Conservation (phyloP, 2,113 vertebrate genomes). For the Notothenia rossii region DNA sequence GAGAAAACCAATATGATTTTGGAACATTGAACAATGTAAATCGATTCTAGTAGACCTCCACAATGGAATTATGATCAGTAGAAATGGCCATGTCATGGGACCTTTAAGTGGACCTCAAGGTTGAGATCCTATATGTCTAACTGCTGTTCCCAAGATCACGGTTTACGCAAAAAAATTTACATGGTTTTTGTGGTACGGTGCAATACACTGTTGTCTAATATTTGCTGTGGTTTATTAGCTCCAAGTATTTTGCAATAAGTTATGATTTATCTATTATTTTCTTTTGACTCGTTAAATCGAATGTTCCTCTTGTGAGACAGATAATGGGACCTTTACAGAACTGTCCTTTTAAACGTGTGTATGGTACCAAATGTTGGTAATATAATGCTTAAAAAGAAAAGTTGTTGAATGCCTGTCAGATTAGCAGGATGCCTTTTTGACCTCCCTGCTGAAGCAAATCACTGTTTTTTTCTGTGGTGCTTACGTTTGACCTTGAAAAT, state of each 20-base stretch:
- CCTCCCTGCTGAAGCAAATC: background rate
- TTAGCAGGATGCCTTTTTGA: background rate
- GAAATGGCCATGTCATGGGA: too few relatives aligned
- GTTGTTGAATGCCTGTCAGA: background rate
- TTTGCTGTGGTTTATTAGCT: slow-evolving; percentile 41
- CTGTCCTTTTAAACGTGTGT: background rate
- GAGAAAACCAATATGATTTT: too few relatives aligned
- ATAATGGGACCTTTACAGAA: background rate
- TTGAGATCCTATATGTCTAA: background rate
- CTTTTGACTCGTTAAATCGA: background rate
- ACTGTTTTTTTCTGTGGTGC: background rate
- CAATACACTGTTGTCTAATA: slow-evolving; percentile 48
- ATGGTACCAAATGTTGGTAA: slow-evolving; percentile 16
- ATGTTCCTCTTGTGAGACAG: slow-evolving; percentile 3
- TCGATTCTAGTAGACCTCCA: too few relatives aligned
- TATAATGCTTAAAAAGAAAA: slow-evolving; percentile 19
- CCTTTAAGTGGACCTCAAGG: too few relatives aligned
- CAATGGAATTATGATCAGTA: too few relatives aligned
- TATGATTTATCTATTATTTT: background rate
- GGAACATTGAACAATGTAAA: too few relatives aligned
- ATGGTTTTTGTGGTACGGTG: slow-evolving; percentile 49
- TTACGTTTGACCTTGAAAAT: background rate
- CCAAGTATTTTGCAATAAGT: slow-evolving; percentile 12
- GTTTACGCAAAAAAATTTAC: background rate
- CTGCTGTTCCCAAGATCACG: background rate